Evolutionary conservation across 2,797 vertebrate genomes (phyloP).

Genomic region (Staurois parvus): DNA sequence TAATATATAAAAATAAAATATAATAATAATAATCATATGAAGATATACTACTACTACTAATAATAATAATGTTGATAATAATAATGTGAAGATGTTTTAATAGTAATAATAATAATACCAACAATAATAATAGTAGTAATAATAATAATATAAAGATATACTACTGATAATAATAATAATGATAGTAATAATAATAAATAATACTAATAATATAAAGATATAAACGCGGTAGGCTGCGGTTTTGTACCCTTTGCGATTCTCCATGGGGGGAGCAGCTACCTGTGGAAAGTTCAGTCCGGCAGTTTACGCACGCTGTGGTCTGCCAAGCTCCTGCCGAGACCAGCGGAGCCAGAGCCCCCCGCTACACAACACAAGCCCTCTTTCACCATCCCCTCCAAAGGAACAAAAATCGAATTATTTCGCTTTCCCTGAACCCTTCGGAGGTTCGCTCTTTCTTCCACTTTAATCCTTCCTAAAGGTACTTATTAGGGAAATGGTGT

Average conservation of each 20-base stretch:
- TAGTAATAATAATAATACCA: too few species aligned
- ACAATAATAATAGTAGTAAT: too few species aligned
- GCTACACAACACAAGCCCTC: conserved; percentile 83
- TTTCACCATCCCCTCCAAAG: conserved; percentile 87
- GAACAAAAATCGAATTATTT: conserved; percentile 94
- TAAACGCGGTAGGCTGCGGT: conserved; percentile 60
- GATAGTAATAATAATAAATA: too few species aligned
- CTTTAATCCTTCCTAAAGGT: conserved; percentile 75
- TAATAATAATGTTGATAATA: too few species aligned
- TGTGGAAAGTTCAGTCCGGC: conserved; percentile 74
- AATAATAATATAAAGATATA: too few species aligned
- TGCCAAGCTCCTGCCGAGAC: conserved; percentile 78
- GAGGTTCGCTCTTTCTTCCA: conserved; percentile 78
- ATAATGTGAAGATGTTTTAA: too few species aligned
- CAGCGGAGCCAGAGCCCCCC: conserved; percentile 84
- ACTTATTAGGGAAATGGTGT: neutral
- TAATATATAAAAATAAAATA: too few species aligned
- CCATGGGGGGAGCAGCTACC: conserved; percentile 69
- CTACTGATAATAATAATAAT: too few species aligned
- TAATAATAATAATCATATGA: too few species aligned
- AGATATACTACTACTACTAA: too few species aligned
- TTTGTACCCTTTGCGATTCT: conserved; percentile 65
- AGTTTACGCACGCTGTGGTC: conserved; percentile 69
- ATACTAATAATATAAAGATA: too few species aligned
- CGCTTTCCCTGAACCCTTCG: conserved; percentile 77